Percentiles rank a stretch among this genome's conserved stretches.
Evolutionary conservation across 2,888 invertebrate genomes (phyloP).

Genomic region (Baccha elongata): DNA sequence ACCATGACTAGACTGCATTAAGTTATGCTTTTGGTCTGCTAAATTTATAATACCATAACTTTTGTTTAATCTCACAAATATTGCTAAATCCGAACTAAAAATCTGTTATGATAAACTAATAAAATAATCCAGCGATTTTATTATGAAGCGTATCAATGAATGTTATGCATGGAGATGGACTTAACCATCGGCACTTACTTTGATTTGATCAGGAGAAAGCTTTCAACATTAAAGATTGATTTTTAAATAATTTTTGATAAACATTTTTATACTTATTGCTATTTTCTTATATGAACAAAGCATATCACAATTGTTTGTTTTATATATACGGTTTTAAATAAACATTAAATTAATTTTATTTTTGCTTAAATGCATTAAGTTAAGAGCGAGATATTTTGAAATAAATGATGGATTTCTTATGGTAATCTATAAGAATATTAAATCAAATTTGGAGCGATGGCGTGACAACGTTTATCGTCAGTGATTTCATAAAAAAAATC

Average conservation of each 20-base stretch:
- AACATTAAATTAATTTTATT: too few species aligned
- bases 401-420: too few species aligned
- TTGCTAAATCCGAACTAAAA: neutral
- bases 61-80: neutral
- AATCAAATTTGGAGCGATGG: too few species aligned
- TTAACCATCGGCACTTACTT: slow-evolving; percentile 8
- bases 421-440: too few species aligned
- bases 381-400: too few species aligned
- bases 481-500: too few species aligned
- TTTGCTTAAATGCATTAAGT: too few species aligned
- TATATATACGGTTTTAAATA: too few species aligned
- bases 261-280: too few species aligned
- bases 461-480: too few species aligned
- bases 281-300: too few species aligned
- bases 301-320: too few species aligned
- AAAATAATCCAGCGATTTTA: slow-evolving; percentile 8
- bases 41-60: neutral
- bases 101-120: slow-evolving; percentile 13
- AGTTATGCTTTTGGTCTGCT: neutral
- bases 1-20: neutral
- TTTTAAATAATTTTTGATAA: neutral
- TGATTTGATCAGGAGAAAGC: slow-evolving; percentile 27
- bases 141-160: slow-evolving; percentile 12
- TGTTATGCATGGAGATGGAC: slow-evolving; percentile 21
- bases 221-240: slow-evolving; percentile 3